Percentiles rank a stretch among this genome's conserved stretches.
phyloP scores from a whole-genome alignment of 2,888 invertebrate species.

The Zhuqinia jingwanae region DNA sequence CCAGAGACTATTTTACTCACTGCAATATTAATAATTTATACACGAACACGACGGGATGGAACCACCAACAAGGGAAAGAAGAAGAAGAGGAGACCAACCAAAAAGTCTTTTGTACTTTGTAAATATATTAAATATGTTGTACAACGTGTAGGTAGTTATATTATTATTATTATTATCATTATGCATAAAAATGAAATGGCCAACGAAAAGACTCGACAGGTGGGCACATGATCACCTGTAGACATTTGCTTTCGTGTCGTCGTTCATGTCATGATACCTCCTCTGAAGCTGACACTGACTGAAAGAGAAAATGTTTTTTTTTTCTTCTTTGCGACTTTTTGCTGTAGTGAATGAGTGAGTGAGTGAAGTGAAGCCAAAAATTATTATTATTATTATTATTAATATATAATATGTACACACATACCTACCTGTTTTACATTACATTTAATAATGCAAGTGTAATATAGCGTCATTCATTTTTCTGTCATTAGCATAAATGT shows the following conservation, averaged over 20 bases:
- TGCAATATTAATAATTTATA: slow-evolving; percentile 51
- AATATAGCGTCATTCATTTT: slow-evolving; percentile 39
- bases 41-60: slow-evolving; percentile 49
- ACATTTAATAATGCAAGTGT: slow-evolving; percentile 28
- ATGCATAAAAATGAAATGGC: slow-evolving; percentile 18
- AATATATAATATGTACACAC: no score
- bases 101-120: neutral
- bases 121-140: no score
- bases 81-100: slow-evolving; percentile 12
- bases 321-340: no score
- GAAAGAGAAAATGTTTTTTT: slow-evolving; percentile 10
- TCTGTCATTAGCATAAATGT: slow-evolving; percentile 39
- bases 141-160: neutral
- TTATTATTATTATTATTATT: slow-evolving; percentile 1
- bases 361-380: slow-evolving; percentile 27
- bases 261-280: slow-evolving; percentile 51
- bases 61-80: slow-evolving; percentile 41
- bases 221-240: slow-evolving; percentile 58
- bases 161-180: no score
- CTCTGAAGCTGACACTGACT: slow-evolving; percentile 33
- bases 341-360: no score
- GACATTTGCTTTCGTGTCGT: slow-evolving; percentile 54
- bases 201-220: slow-evolving; percentile 46
- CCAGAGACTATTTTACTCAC: neutral
- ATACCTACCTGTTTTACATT: slow-evolving; percentile 25